These are phyloP conservation scores for Drosophila quadrilineata DNA, from an alignment of 1,140 invertebrate species.

Conservation along the genomic window DNA sequence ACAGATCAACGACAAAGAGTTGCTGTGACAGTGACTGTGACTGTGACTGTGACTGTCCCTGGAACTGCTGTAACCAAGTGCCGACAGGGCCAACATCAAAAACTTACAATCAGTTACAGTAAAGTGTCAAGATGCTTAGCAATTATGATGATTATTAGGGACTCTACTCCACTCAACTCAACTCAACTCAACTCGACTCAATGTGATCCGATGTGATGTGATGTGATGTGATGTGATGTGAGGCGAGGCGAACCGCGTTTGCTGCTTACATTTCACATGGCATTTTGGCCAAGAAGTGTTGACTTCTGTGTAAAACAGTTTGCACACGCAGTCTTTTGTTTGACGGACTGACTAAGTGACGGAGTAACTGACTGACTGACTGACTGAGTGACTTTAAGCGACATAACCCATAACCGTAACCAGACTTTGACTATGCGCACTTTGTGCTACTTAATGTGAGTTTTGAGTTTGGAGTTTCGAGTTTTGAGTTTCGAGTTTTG, in stretches of 20 bases:
- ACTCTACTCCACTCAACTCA: too few species aligned
- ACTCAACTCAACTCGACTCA: too few species aligned
- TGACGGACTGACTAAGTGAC: not conserved
- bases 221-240: too few species aligned
- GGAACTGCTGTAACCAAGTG: too few species aligned
- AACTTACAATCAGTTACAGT: slow-evolving; percentile 54
- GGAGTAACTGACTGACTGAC: slow-evolving; percentile 8
- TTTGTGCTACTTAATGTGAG: slow-evolving; percentile 51
- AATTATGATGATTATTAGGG: slow-evolving; percentile 57
- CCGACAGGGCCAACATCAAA: too few species aligned
- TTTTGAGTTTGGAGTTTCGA: slow-evolving; percentile 14
- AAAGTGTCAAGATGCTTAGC: slow-evolving; percentile 61
- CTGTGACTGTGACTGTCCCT: slow-evolving; percentile 12
- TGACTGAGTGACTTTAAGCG: slow-evolving; percentile 19
- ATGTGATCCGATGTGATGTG: too few species aligned
- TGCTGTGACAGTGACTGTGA: not conserved
- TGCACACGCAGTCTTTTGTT: not conserved
- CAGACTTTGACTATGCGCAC: slow-evolving; percentile 26
- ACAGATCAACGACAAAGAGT: slow-evolving; percentile 40
- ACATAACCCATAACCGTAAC: slow-evolving; percentile 40
- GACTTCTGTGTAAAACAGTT: slow-evolving; percentile 28
- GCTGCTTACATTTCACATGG: slow-evolving; percentile 21
- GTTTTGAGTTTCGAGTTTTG: slow-evolving; percentile 34
- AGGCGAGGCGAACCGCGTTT: too few species aligned
- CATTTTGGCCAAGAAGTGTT: slow-evolving; percentile 5